A percentile compares a stretch with the other conserved stretches of the same genome.
Evolutionary conservation across 2,113 vertebrate species (phyloP).

Genomic region (Oryzias celebensis): DNA sequence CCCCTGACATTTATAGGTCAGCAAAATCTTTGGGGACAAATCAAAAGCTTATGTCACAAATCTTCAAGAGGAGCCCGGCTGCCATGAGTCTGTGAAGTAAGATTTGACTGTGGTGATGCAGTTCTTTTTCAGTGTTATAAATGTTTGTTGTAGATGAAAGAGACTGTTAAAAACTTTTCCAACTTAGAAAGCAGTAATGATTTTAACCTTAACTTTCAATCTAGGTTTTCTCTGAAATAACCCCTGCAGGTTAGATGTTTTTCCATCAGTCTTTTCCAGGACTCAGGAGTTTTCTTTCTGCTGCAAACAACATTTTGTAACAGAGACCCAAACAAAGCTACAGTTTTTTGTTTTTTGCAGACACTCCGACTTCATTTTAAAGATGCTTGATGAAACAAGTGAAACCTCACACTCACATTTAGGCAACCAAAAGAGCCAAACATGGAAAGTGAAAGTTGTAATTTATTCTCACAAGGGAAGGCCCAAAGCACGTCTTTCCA

Average conservation of each 20-base stretch:
- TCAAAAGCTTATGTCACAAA: not conserved
- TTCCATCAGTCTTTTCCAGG: not conserved
- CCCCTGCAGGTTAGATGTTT: not conserved
- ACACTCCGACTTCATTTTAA: not conserved
- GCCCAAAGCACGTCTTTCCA: slow-evolving; percentile 10
- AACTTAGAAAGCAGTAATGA: slow-evolving; percentile 18
- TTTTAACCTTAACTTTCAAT: slow-evolving; percentile 28
- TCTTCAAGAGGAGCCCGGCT: not conserved
- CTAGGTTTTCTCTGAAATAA: slow-evolving; percentile 1
- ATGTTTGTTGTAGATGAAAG: slow-evolving; percentile 38
- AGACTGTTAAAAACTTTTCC: slow-evolving; percentile 11
- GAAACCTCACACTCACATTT: not conserved
- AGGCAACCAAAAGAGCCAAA: not conserved
- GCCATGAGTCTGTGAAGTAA: slow-evolving; percentile 8
- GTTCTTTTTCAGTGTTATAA: slow-evolving; percentile 10
- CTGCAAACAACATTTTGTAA: not conserved
- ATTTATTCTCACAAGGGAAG: not conserved
- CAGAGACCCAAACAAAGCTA: slow-evolving; percentile 2
- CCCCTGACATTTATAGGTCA: not conserved
- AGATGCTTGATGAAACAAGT: not conserved
- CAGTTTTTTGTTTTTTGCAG: not conserved
- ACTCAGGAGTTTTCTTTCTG: not conserved
- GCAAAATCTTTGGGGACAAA: not conserved
- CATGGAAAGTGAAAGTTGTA: not conserved
- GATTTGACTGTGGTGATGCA: slow-evolving; percentile 42